A percentile compares a stretch with the other conserved stretches of the same genome.
phyloP scores from a whole-genome alignment of 2,888 invertebrate genomes.

The Temnothorax unifasciatus region DNA sequence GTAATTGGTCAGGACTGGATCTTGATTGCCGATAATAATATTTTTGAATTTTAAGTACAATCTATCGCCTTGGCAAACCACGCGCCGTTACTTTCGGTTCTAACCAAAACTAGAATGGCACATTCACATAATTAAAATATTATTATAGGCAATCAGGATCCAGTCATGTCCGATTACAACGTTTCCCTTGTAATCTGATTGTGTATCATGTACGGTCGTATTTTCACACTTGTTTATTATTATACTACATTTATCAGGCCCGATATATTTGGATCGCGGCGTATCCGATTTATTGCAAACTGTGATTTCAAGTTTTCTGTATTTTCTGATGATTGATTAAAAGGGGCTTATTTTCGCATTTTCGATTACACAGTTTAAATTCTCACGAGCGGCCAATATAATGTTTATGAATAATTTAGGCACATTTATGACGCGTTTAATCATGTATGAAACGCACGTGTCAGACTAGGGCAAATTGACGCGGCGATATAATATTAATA shows the following conservation, averaged over 20 bases:
- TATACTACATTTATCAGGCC: constrained; percentile 63
- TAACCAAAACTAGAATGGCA: too few species aligned
- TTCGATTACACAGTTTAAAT: constrained; percentile 15
- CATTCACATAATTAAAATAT: too few species aligned
- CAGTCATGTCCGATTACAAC: too few species aligned
- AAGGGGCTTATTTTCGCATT: background rate
- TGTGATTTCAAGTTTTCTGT: constrained; percentile 3
- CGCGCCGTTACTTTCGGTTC: too few species aligned
- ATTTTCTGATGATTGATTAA: background rate
- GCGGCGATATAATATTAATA: constrained; percentile 6
- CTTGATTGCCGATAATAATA: too few species aligned
- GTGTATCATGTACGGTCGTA: too few species aligned
- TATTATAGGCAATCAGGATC: too few species aligned
- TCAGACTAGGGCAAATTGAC: background rate
- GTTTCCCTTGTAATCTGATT: too few species aligned
- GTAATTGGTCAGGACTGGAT: too few species aligned
- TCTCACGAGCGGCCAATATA: background rate
- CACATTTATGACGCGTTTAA: background rate
- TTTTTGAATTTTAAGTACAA: too few species aligned
- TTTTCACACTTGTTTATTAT: constrained; percentile 24
- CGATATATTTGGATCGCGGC: background rate
- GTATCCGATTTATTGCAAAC: background rate
- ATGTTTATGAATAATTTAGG: constrained; percentile 27
- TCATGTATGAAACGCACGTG: background rate
- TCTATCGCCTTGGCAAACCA: too few species aligned